Conservation (phyloP, 2,888 invertebrate species). For the Conistra vaccinii region DNA sequence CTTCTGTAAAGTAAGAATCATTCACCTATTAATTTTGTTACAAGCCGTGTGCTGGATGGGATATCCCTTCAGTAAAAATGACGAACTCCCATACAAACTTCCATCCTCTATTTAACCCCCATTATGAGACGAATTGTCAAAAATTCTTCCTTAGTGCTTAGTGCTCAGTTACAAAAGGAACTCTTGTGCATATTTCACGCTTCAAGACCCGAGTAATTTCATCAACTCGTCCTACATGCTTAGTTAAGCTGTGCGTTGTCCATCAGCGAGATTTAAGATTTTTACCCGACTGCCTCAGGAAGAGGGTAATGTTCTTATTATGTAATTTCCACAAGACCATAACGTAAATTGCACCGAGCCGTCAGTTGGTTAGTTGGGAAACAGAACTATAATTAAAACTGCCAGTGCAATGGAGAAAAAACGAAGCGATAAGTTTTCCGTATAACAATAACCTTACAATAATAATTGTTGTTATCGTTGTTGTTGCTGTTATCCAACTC, state of each 20-base stretch:
- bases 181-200: background rate
- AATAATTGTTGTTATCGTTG: constrained; percentile 35
- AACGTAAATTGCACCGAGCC: background rate
- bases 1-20: too few relatives aligned
- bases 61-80: background rate
- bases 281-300: too few relatives aligned
- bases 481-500: constrained; percentile 15
- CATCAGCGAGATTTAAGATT: background rate
- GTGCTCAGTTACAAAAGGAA: background rate
- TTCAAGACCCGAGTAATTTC: too few relatives aligned
- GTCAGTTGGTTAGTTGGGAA: background rate
- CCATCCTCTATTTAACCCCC: too few relatives aligned
- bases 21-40: too few relatives aligned
- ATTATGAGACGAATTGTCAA: background rate
- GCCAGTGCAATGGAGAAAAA: background rate
- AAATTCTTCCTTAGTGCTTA: background rate
- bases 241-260: background rate
- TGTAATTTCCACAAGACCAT: background rate
- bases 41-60: background rate
- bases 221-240: too few relatives aligned
- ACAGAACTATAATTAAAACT: constrained; percentile 24
- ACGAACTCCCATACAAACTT: background rate
- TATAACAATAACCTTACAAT: constrained; percentile 16
- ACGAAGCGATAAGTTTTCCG: background rate
- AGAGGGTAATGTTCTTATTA: too few relatives aligned